These are phyloP conservation scores for Sycophila sp. DNA, from an alignment of 1,140 invertebrate species.

Conservation along the genomic window DNA sequence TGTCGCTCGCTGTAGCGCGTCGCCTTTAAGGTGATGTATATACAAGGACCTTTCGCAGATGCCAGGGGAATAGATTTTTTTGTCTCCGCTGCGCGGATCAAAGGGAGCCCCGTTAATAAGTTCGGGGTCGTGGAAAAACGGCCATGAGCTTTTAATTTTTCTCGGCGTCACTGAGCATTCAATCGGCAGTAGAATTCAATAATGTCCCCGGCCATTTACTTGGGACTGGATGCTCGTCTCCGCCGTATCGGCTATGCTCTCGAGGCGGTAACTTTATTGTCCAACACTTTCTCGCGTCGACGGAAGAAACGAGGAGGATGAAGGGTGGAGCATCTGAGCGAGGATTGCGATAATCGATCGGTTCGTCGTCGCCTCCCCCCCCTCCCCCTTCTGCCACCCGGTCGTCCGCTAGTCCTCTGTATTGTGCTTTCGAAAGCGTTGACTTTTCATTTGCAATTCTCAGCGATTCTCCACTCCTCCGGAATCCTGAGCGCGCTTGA, in stretches of 20 bases:
- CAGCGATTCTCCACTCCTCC: neutral
- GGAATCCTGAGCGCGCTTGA: neutral
- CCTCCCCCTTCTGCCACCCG: neutral
- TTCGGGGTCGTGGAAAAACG: no score
- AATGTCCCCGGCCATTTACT: slow-evolving; percentile 36
- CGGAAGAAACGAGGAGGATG: no score
- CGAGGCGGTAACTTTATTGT: slow-evolving; percentile 39
- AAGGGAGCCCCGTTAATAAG: no score
- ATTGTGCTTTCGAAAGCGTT: slow-evolving; percentile 21
- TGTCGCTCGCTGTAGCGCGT: no score
- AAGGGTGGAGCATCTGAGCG: neutral
- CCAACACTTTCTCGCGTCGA: slow-evolving; percentile 30
- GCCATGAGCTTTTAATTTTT: slow-evolving; percentile 39
- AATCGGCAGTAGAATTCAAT: slow-evolving; percentile 43
- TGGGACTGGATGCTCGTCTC: neutral
- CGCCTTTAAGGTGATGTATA: no score
- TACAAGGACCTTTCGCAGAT: no score
- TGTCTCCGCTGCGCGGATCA: no score
- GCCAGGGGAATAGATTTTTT: no score
- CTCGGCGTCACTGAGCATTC: slow-evolving; percentile 33
- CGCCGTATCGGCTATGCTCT: slow-evolving; percentile 33
- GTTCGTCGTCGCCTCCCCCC: neutral
- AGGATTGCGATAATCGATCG: slow-evolving; percentile 22
- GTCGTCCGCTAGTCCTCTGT: neutral
- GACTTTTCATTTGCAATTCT: slow-evolving; percentile 30